phyloP scores from a whole-genome alignment of 2,797 vertebrate species.

The Meriones psammophilus region DNA sequence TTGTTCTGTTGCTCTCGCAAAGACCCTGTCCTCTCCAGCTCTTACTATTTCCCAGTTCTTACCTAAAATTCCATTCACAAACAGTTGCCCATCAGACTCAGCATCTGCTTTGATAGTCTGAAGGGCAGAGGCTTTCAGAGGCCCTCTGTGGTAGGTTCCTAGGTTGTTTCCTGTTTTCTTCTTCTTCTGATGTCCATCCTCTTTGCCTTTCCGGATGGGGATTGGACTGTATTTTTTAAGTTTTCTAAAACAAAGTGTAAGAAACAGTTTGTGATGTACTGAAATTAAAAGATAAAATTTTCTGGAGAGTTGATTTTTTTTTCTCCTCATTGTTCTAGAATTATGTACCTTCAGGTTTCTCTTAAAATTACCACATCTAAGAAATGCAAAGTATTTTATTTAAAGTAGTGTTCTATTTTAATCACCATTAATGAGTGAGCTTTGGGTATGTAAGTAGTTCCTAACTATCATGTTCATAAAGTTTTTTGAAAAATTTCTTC shows the following conservation, averaged over 20 bases:
- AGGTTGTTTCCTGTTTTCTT: too few relatives aligned
- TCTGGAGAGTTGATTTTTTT: background rate
- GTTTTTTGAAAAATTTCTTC: background rate
- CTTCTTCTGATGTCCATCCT: too few relatives aligned
- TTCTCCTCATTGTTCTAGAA: background rate
- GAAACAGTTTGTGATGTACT: background rate
- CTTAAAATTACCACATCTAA: background rate
- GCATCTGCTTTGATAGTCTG: too few relatives aligned
- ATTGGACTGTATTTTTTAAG: background rate
- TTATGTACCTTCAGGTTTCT: background rate
- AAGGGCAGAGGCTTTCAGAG: too few relatives aligned
- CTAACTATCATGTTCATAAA: background rate
- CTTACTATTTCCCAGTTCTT: too few relatives aligned
- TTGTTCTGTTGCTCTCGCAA: too few relatives aligned
- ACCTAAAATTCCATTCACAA: too few relatives aligned
- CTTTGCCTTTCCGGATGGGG: too few relatives aligned
- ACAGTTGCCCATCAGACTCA: too few relatives aligned
- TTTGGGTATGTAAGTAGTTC: constrained; percentile 28
- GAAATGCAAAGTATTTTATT: background rate
- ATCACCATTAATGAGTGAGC: background rate
- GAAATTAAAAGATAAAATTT: background rate
- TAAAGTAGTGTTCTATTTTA: background rate
- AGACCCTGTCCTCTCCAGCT: too few relatives aligned
- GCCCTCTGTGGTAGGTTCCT: too few relatives aligned
- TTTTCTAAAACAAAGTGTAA: background rate